These are phyloP conservation scores for Cladorhizidae sp. DNA, from an alignment of 37 sponge, comb jelly and placozoan genomes.

Conservation along the genomic window DNA sequence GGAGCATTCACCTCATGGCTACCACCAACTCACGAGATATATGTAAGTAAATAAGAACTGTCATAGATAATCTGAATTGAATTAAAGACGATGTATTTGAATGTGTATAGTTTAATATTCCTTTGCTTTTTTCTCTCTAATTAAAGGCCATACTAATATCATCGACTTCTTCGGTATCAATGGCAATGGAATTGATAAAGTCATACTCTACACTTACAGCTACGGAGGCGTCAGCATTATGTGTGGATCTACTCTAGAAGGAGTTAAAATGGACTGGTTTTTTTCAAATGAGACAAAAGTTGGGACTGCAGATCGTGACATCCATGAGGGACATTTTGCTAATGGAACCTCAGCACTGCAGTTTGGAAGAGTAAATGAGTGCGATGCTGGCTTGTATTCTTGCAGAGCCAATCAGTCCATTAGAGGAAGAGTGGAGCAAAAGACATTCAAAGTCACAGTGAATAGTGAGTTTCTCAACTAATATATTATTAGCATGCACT, in stretches of 20 bases:
- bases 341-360: constrained; percentile 30
- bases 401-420: neutral
- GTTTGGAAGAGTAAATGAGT: constrained; percentile 1
- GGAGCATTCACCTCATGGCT: constrained; percentile 18
- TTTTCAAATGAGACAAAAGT: constrained; percentile 11
- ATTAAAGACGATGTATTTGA: no score
- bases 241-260: neutral
- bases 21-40: constrained; percentile 8
- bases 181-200: no score
- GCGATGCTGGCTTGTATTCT: constrained; percentile 39
- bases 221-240: neutral
- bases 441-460: constrained; percentile 7
- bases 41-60: no score
- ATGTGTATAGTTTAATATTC: no score
- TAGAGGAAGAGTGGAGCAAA: neutral
- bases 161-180: no score
- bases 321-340: constrained; percentile 3
- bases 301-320: neutral
- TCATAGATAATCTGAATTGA: no score
- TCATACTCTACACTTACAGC: no score
- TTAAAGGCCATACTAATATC: no score
- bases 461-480: constrained; percentile 2
- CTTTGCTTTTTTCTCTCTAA: no score
- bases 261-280: constrained; percentile 10
- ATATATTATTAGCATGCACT: no score